Evolutionary conservation across 2,888 invertebrate genomes (phyloP).

Genomic region (Phyto melanocephala): DNA sequence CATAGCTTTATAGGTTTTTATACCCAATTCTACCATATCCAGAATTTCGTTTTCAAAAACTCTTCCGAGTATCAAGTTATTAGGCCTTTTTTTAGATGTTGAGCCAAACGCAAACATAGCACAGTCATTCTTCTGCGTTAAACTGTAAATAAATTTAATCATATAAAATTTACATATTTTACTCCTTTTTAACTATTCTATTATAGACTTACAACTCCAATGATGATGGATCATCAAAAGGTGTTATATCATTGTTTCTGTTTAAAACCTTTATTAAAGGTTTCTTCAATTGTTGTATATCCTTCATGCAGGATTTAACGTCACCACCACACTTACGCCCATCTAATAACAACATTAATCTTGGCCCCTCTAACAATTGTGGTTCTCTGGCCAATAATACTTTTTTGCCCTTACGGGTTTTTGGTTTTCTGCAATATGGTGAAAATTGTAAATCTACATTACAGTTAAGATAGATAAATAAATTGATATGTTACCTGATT

Average conservation of each 20-base stretch:
- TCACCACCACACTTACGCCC: constrained; percentile 89
- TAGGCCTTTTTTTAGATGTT: constrained; percentile 96
- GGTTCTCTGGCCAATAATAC: constrained; percentile 89
- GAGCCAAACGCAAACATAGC: constrained; percentile 94
- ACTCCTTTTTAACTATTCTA: background rate
- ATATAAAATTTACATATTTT: background rate
- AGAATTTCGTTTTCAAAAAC: constrained; percentile 93
- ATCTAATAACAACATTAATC: constrained; percentile 90
- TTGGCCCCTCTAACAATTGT: constrained; percentile 92
- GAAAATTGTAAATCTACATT: no score
- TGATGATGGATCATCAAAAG: constrained; percentile 93
- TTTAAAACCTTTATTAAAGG: constrained; percentile 88
- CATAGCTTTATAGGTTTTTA: constrained; percentile 89
- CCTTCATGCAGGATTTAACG: constrained; percentile 87
- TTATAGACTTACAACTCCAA: constrained; percentile 83
- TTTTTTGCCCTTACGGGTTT: constrained; percentile 92
- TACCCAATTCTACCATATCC: constrained; percentile 97
- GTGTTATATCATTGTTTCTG: constrained; percentile 92
- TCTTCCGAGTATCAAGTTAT: constrained; percentile 93
- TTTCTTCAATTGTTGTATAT: constrained; percentile 92
- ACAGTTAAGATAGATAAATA: no score
- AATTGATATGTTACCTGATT: constrained; percentile 71
- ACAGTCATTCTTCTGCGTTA: constrained; percentile 90
- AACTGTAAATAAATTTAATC: constrained; percentile 74
- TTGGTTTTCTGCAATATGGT: constrained; percentile 91